Percentiles rank a stretch among this genome's conserved stretches.
phyloP scores from a whole-genome alignment of 2,888 invertebrate genomes.

The Hartigia nigra region DNA sequence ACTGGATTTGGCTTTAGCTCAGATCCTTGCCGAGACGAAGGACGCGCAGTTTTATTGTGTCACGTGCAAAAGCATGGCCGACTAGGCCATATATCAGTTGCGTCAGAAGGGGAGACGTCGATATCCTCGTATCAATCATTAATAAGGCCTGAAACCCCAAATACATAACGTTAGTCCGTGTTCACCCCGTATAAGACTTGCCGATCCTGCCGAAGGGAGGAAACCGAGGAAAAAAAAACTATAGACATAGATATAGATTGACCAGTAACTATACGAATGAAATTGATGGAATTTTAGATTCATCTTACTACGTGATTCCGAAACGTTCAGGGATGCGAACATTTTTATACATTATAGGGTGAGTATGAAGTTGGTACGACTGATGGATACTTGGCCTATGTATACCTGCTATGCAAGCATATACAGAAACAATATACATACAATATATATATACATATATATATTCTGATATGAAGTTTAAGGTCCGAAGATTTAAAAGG shows the following conservation, averaged over 20 bases:
- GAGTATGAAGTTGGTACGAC: neutral
- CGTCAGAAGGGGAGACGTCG: constrained; percentile 63
- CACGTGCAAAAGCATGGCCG: constrained; percentile 60
- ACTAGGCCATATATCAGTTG: constrained; percentile 62
- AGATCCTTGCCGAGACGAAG: constrained; percentile 3
- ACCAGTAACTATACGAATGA: constrained; percentile 33
- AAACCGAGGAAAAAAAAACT: neutral
- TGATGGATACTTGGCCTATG: neutral
- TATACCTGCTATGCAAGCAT: neutral
- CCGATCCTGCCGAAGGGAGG: neutral
- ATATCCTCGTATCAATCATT: constrained; percentile 66
- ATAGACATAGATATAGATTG: neutral
- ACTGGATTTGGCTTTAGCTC: neutral
- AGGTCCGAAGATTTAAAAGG: neutral
- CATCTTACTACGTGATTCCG: constrained; percentile 54
- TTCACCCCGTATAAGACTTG: neutral
- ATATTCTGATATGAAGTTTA: neutral
- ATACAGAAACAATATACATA: constrained; percentile 14
- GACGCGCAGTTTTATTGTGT: constrained; percentile 59
- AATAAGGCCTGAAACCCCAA: constrained; percentile 65
- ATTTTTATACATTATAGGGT: neutral
- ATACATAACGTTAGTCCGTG: constrained; percentile 50
- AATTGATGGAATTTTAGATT: constrained; percentile 66
- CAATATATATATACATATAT: neutral
- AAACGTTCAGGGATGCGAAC: neutral